Evolutionary conservation across 2,888 invertebrate species (phyloP), one percentile per base, ranked within the genome.

Genomic region (Melinaea menophilus): DNA sequence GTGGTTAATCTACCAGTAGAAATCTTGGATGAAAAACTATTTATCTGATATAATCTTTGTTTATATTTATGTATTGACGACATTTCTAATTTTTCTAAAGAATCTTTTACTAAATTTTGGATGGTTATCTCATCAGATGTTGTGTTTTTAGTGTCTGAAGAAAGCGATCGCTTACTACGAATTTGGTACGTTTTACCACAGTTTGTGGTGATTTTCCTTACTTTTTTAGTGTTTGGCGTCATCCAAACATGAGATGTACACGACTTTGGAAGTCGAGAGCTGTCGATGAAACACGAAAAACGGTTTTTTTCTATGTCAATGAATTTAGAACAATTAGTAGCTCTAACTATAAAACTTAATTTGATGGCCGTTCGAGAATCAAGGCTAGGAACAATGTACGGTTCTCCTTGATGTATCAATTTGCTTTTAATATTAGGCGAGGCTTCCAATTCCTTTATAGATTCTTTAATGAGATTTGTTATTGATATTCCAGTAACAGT

Each of bases 21-120:
- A 65, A 86, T 76, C 76, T 83, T 85, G 11, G 80, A 81, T 12
- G 80, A 78, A 67, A 80, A 80, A 64, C 80, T 83, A 61, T 88
- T 87, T 45, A 89, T 82, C 64, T 80, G 74, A 5, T 85, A 64
- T 51, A 88, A 74, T 64, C 82, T 79, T 68, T 86, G 86, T 70
- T 88, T 88, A 64, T 88, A 86, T 65, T 77, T 79, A 60, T 86
- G 79, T 22, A 78, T 56, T 7, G 88, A 84, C 3, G 77, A 66
- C 81, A 82, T 82, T 78, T 89, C 89, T 59, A 89, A 71, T 71
- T 89, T 83, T 35, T 84, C 73, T 57, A 89, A 67, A 12, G 88
- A 79, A 63, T 81, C 80, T 58, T 78, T 71, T 2, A 85, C 82
- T 66, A 86, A 69, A 45, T 78, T 72, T 65, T 84, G 78, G 45